A percentile compares a stretch with the other conserved stretches of the same genome.
phyloP scores from a whole-genome alignment of 2,888 invertebrate genomes.

The Morpho helenor region DNA sequence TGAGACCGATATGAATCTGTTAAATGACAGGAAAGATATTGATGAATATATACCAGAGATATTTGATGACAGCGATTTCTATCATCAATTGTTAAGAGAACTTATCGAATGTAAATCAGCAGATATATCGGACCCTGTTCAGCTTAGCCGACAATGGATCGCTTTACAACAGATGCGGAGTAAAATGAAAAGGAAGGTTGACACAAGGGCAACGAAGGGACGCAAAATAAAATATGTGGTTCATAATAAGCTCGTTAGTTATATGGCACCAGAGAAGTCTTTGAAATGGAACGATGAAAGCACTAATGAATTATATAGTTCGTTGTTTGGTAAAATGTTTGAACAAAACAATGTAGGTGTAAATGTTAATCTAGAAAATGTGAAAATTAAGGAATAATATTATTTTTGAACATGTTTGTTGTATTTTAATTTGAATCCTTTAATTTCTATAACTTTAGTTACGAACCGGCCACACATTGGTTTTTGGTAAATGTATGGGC shows the following conservation, averaged over 20 bases:
- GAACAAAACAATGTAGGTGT: slow-evolving; percentile 64
- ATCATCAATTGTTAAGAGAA: slow-evolving; percentile 94
- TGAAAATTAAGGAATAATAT: slow-evolving; percentile 22
- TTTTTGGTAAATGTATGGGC: no score
- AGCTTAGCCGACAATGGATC: slow-evolving; percentile 93
- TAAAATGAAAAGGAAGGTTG: slow-evolving; percentile 95
- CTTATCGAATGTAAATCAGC: slow-evolving; percentile 94
- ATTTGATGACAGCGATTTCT: slow-evolving; percentile 98
- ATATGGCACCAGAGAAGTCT: slow-evolving; percentile 89
- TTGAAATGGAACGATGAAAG: slow-evolving; percentile 87
- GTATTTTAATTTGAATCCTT: no score
- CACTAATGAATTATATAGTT: slow-evolving; percentile 88
- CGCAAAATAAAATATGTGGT: slow-evolving; percentile 92
- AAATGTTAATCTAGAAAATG: slow-evolving; percentile 53
- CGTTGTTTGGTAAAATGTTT: slow-evolving; percentile 86
- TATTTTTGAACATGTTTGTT: no score
- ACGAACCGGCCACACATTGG: no score
- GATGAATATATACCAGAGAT: slow-evolving; percentile 88
- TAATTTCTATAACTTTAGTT: no score
- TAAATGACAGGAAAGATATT: slow-evolving; percentile 53
- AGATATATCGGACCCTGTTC: slow-evolving; percentile 89
- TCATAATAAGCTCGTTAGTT: slow-evolving; percentile 92
- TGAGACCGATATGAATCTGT: slow-evolving; percentile 35
- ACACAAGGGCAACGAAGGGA: slow-evolving; percentile 96
- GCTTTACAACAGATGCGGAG: slow-evolving; percentile 94